Evolutionary conservation across 2,113 vertebrate species (phyloP).

Genomic region (Pica pica): DNA sequence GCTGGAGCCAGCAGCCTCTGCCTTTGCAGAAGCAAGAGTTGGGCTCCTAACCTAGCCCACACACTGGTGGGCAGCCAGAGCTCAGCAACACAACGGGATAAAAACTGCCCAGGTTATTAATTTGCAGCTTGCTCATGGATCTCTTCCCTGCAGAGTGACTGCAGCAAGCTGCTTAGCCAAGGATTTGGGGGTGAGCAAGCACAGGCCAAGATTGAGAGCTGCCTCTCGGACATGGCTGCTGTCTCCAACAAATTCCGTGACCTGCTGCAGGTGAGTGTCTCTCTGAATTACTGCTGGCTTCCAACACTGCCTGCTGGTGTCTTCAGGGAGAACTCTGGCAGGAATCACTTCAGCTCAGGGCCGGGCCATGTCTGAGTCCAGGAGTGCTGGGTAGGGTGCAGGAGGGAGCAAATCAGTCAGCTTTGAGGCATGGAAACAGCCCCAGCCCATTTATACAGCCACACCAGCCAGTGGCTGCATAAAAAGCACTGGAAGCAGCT

Average conservation of each 20-base stretch:
- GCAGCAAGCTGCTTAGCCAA: constrained; percentile 89
- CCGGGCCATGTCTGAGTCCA: not conserved
- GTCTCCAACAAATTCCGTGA: constrained; percentile 93
- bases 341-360: not conserved
- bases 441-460: not conserved
- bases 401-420: not conserved
- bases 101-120: not conserved
- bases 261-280: constrained; percentile 86
- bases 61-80: not conserved
- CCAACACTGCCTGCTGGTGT: not conserved
- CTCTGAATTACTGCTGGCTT: not conserved
- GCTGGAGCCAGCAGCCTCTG: not conserved
- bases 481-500: constrained; percentile 10
- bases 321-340: not conserved
- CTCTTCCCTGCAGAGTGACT: constrained; percentile 83
- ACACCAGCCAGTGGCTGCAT: not conserved
- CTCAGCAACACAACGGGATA: not conserved
- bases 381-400: not conserved
- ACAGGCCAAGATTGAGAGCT: constrained; percentile 94
- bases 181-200: constrained; percentile 84
- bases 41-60: not conserved
- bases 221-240: constrained; percentile 88
- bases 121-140: not conserved
- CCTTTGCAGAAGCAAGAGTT: not conserved
- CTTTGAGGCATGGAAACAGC: not conserved